These are phyloP conservation scores for Eilema depressum DNA, from an alignment of 2,888 invertebrate genomes.

Conservation along the genomic window DNA sequence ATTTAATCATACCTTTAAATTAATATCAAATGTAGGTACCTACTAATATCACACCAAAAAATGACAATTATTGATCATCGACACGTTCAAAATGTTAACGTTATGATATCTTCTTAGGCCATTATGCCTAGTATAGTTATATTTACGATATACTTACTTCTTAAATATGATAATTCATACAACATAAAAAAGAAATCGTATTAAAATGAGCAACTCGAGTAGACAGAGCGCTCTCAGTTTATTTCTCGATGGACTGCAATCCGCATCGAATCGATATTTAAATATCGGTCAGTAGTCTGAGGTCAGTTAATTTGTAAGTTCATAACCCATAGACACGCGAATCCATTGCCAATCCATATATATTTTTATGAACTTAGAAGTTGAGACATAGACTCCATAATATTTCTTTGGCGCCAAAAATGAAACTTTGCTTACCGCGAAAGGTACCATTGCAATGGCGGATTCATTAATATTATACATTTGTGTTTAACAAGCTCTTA, in stretches of 20 bases:
- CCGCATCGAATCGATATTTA: conserved; percentile 10
- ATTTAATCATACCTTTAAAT: neutral
- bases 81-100: neutral
- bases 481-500: conserved; percentile 1
- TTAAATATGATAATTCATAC: conserved; percentile 10
- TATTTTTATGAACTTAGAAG: conserved; percentile 4
- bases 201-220: neutral
- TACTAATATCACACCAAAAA: neutral
- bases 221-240: neutral
- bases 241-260: neutral
- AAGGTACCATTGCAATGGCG: conserved; percentile 11
- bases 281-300: conserved; percentile 20
- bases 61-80: conserved; percentile 1
- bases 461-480: neutral
- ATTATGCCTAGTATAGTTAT: conserved; percentile 8
- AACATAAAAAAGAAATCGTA: conserved; percentile 8
- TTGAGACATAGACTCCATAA: neutral
- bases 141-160: neutral
- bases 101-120: conserved; percentile 6
- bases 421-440: neutral
- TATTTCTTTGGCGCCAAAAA: conserved; percentile 9
- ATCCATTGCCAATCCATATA: neutral
- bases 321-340: neutral
- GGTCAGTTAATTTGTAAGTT: conserved; percentile 9
- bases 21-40: no score